Evolutionary conservation across 1,140 invertebrate species (phyloP), one percentile per base, ranked within the genome.

Genomic region (Carposina sasakii): DNA sequence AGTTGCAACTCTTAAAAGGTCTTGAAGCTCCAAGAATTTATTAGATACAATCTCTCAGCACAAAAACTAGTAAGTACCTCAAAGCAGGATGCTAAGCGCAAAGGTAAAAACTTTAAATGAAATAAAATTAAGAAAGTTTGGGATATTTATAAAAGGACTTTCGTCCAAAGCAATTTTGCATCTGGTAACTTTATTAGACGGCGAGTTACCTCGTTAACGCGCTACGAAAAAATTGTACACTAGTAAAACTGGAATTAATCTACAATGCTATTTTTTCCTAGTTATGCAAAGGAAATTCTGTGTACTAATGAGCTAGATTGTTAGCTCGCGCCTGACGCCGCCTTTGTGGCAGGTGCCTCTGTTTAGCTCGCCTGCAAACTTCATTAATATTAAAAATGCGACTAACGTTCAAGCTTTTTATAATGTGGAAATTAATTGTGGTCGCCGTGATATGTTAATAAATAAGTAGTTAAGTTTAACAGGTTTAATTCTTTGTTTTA

Each of bases 201-300:
- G 33, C 33, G 33, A 76, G 66, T 76, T 79, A 71, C 68, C 71
- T 81, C 75, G 70, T 82, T 83, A 81, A 74, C 67, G 60, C 41
- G 54, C 48, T 44, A 54, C 46, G 58, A 62, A 71, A 75, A 78
- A 76, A 72, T 73, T 75, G 71, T 61, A 60, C 42, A 62, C n/a
- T n/a, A 63, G 59, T 66, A 54, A 63, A 66, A 66, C 60, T 67
- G 48, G 60, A 72, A 77, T 76, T 77, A 77, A 81, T 69, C 71
- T 69, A 58, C 40, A 48, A 57, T 63, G 50, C 52, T 62, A 57
- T 74, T 69, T 73, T 68, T 67, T 69, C 56, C 45, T 31, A 63
- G 54, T 63, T 60, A 67, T 55, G 54, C 60, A 66, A 62, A 68
- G 64, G 51, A 63, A 68, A 67, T 67, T 66, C 54, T 41, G 56